Evolutionary conservation across 2,797 vertebrate genomes (phyloP).

Genomic region (Pantherophis alleghaniensis): DNA sequence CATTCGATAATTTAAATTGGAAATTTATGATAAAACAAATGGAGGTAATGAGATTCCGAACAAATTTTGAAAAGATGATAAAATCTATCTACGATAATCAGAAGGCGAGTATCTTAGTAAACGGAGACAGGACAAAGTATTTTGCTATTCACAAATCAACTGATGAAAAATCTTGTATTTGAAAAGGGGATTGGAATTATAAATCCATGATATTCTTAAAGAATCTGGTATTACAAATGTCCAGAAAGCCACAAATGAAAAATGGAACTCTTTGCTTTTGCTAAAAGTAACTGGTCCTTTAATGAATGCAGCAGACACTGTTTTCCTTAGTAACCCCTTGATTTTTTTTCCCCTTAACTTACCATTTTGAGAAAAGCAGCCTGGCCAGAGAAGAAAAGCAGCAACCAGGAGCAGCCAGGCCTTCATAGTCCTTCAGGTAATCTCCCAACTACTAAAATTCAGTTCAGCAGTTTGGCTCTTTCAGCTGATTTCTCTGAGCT

Average conservation of each 20-base stretch:
- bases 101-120: too few species aligned
- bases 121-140: too few species aligned
- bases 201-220: neutral
- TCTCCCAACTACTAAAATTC: neutral
- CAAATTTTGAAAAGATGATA: too few species aligned
- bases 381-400: neutral
- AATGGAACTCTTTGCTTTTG: neutral
- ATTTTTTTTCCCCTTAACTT: neutral
- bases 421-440: neutral
- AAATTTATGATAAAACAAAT: too few species aligned
- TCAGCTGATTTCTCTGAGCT: neutral
- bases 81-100: too few species aligned
- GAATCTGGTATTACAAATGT: neutral
- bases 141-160: neutral
- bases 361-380: neutral
- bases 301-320: neutral
- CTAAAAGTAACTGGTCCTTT: neutral
- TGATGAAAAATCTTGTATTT: neutral
- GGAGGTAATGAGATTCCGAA: too few species aligned
- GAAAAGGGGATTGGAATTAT: neutral
- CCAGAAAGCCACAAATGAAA: neutral
- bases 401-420: neutral
- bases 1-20: too few species aligned
- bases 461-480: neutral
- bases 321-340: neutral